Evolutionary conservation across 2,888 invertebrate genomes (phyloP).

Genomic region (Clanis bilineata): DNA sequence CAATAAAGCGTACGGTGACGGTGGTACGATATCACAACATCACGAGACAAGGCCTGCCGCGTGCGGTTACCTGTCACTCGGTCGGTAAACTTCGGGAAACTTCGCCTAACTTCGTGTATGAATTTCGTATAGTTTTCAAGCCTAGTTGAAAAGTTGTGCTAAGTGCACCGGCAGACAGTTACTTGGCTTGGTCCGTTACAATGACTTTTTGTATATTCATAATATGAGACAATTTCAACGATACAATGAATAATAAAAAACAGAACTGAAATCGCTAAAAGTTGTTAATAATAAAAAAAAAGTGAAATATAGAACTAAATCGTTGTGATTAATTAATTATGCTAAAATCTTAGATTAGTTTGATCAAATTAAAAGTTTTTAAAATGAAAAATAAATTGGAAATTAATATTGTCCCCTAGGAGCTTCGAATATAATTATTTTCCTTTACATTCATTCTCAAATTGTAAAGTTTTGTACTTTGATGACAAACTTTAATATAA

Average conservation of each 20-base stretch:
- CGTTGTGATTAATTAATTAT: too few species aligned
- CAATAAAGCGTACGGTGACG: slow-evolving; percentile 14
- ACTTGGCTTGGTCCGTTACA: not conserved
- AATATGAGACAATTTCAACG: too few species aligned
- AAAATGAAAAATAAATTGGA: not conserved
- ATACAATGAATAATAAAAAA: too few species aligned
- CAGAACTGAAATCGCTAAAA: too few species aligned
- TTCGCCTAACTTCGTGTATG: slow-evolving; percentile 33
- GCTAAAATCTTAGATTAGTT: too few species aligned
- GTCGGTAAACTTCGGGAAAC: slow-evolving; percentile 33
- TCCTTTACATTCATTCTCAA: not conserved
- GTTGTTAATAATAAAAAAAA: too few species aligned
- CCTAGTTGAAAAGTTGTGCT: slow-evolving; percentile 21
- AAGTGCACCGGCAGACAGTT: slow-evolving; percentile 9
- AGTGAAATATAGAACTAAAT: too few species aligned
- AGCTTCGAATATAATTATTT: too few species aligned
- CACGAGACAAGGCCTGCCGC: slow-evolving; percentile 35
- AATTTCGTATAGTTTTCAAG: slow-evolving; percentile 24
- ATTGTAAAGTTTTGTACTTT: not conserved
- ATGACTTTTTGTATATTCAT: not conserved
- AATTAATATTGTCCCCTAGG: not conserved
- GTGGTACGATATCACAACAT: slow-evolving; percentile 32
- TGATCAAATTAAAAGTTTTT: too few species aligned
- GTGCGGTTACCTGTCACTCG: slow-evolving; percentile 36
- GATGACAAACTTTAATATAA: not conserved